phyloP scores from a whole-genome alignment of 2,888 invertebrate genomes.

The Thyatira batis region DNA sequence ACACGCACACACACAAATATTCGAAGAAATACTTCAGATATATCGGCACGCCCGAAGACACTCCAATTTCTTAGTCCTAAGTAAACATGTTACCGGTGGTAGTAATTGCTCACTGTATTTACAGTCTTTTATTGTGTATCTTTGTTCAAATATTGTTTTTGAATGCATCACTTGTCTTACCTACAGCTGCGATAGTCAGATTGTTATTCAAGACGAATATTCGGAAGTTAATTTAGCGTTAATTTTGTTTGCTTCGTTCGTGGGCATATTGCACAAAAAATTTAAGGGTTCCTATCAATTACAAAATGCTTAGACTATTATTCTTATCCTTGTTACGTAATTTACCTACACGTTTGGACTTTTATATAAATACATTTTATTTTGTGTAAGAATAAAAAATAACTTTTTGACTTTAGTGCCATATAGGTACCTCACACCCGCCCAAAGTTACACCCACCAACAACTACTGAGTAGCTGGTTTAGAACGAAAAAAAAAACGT shows the following conservation, averaged over 20 bases:
- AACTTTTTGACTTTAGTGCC: constrained; percentile 38
- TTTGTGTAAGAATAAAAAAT: background rate
- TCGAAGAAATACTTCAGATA: constrained; percentile 69
- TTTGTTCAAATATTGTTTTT: constrained; percentile 77
- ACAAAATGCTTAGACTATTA: background rate
- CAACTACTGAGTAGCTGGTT: constrained; percentile 47
- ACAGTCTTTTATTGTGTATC: constrained; percentile 80
- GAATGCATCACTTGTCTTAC: constrained; percentile 75
- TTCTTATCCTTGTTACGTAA: background rate
- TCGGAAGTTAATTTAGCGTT: constrained; percentile 71
- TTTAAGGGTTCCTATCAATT: background rate
- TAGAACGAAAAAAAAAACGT: constrained; percentile 45
- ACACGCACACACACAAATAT: constrained; percentile 23
- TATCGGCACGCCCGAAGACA: constrained; percentile 76
- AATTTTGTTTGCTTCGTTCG: constrained; percentile 59
- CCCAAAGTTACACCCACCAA: constrained; percentile 64
- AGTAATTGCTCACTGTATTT: constrained; percentile 79
- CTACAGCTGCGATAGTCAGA: constrained; percentile 62
- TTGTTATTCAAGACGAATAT: constrained; percentile 52
- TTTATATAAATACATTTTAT: no score
- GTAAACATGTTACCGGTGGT: constrained; percentile 77
- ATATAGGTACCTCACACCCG: constrained; percentile 59
- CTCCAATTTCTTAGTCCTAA: constrained; percentile 80
- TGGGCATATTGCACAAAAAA: constrained; percentile 15
- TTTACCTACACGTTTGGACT: no score